Percentiles rank a stretch among this genome's conserved stretches.
These are phyloP conservation scores for Pammene aurita DNA, from an alignment of 2,888 invertebrate species.

Conservation along the genomic window DNA sequence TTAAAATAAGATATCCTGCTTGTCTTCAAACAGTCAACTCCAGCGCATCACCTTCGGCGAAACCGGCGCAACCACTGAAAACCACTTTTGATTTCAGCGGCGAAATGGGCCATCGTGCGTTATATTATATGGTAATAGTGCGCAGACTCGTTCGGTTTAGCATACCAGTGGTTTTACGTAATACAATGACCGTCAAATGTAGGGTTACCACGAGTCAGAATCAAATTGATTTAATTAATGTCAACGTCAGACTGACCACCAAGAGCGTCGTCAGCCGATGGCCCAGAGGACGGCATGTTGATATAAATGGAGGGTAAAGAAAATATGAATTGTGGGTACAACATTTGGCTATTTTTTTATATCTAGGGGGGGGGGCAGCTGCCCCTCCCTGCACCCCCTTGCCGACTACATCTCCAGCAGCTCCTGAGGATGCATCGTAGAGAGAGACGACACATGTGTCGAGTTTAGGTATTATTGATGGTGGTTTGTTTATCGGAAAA, in stretches of 20 bases:
- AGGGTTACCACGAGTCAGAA: not conserved
- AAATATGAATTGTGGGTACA: too few species aligned
- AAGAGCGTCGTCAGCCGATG: too few species aligned
- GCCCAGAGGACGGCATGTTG: too few species aligned
- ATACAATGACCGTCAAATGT: constrained; percentile 15
- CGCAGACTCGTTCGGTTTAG: constrained; percentile 10
- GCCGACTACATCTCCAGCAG: too few species aligned
- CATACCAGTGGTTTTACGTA: not conserved
- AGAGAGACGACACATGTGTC: too few species aligned
- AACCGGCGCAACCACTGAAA: constrained; percentile 49
- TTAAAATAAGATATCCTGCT: not conserved
- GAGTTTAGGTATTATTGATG: too few species aligned
- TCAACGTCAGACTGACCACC: not conserved
- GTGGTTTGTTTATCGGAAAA: too few species aligned
- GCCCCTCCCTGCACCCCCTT: too few species aligned
- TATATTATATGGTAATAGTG: constrained; percentile 35
- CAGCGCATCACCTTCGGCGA: constrained; percentile 7
- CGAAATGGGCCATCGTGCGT: constrained; percentile 31
- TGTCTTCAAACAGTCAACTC: not conserved
- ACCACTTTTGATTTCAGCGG: constrained; percentile 68
- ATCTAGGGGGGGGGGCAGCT: too few species aligned
- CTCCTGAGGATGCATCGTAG: not conserved
- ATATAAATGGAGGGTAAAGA: too few species aligned
- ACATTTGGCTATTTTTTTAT: too few species aligned
- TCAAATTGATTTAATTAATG: not conserved